Evolutionary conservation across 2,888 invertebrate species (phyloP).

Genomic region (Cheilosia grossa): DNA sequence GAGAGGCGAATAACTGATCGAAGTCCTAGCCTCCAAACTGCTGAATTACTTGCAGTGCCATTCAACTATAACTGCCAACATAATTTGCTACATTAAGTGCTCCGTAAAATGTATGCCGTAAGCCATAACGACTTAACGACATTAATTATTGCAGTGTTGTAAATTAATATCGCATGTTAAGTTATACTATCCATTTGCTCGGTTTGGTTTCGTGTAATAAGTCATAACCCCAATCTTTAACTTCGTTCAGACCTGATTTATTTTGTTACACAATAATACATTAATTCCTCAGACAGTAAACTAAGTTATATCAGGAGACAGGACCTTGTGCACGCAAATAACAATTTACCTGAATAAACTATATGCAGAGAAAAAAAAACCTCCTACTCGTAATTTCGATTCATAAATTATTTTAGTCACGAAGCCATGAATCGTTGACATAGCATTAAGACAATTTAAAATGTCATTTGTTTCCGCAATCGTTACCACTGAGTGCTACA

Average conservation of each 20-base stretch:
- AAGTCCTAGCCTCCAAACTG: not conserved
- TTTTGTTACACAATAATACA: constrained; percentile 34
- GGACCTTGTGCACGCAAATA: constrained; percentile 63
- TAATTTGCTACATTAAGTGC: constrained; percentile 23
- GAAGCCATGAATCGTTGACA: constrained; percentile 40
- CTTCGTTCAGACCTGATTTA: constrained; percentile 39
- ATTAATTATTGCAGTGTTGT: constrained; percentile 41
- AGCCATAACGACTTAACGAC: constrained; percentile 45
- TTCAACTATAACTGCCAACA: not conserved
- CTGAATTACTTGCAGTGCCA: not conserved
- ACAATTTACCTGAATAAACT: constrained; percentile 29
- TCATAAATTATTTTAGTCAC: constrained; percentile 65
- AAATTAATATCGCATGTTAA: constrained; percentile 45
- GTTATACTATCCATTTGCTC: constrained; percentile 9
- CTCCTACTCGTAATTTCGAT: constrained; percentile 43
- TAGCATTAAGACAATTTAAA: constrained; percentile 67
- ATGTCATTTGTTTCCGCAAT: constrained; percentile 56
- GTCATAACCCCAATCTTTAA: constrained; percentile 38
- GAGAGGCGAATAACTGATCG: too few relatives aligned
- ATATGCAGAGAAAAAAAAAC: constrained; percentile 6
- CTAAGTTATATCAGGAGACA: constrained; percentile 44
- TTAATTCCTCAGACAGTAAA: constrained; percentile 27
- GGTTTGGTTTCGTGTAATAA: constrained; percentile 26
- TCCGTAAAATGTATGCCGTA: constrained; percentile 13
- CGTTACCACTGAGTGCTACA: constrained; percentile 30